phyloP scores from a whole-genome alignment of 1,140 invertebrate genomes.

The Drosophila ohnishii region DNA sequence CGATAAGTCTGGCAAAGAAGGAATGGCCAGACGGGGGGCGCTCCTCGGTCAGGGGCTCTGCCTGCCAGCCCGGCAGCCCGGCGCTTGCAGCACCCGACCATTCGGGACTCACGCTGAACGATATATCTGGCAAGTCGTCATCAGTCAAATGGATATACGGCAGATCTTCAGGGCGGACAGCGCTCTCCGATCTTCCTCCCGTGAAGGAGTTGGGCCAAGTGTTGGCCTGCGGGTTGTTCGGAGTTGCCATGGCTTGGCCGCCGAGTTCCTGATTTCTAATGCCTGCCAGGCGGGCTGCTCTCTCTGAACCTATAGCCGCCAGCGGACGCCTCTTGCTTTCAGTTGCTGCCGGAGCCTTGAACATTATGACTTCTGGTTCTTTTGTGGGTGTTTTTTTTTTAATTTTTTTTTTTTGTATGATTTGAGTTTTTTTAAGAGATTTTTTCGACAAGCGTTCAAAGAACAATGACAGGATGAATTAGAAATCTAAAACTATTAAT shows the following conservation, averaged over 20 bases:
- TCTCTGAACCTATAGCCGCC: constrained; percentile 3
- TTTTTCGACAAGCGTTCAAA: no score
- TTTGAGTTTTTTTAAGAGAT: no score
- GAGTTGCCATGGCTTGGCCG: no score
- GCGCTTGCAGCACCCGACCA: background rate
- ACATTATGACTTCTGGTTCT: background rate
- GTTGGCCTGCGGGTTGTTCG: background rate
- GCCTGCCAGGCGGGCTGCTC: background rate
- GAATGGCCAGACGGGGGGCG: background rate
- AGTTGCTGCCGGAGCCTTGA: background rate
- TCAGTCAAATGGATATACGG: no score
- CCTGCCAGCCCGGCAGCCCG: background rate
- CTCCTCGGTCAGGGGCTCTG: background rate
- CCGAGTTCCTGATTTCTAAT: no score
- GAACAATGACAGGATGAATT: no score
- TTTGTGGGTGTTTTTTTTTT: background rate
- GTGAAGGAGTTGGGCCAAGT: background rate
- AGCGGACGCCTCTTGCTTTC: background rate
- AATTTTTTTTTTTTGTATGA: background rate
- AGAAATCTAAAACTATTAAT: no score
- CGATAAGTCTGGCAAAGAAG: background rate
- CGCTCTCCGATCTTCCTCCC: background rate
- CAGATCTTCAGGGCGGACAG: background rate
- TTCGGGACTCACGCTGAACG: background rate
- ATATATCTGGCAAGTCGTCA: background rate